phyloP scores from a whole-genome alignment of 2,888 invertebrate species.

The Ariolimax columbianus region DNA sequence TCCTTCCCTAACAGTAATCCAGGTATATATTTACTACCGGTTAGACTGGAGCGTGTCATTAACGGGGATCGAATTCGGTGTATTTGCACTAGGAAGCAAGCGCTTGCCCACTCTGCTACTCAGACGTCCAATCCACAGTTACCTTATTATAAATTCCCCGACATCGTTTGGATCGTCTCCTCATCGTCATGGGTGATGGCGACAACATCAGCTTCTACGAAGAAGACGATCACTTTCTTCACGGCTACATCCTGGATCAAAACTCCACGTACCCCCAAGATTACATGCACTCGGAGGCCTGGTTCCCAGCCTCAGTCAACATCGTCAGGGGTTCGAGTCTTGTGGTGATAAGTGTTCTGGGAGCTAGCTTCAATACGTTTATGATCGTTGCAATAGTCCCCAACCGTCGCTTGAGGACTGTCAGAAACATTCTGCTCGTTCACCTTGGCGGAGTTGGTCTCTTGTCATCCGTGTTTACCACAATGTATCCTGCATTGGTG shows the following conservation, averaged over 20 bases:
- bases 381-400: constrained; percentile 48
- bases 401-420: constrained; percentile 32
- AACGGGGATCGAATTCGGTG: too few relatives aligned
- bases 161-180: background rate
- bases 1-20: too few relatives aligned
- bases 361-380: constrained; percentile 41
- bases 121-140: too few relatives aligned
- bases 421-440: constrained; percentile 32
- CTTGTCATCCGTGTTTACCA: constrained; percentile 39
- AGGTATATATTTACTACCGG: too few relatives aligned
- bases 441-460: constrained; percentile 39
- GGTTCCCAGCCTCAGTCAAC: constrained; percentile 17
- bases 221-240: background rate
- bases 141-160: background rate
- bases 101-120: too few relatives aligned
- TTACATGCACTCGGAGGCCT: background rate
- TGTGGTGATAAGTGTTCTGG: constrained; percentile 27
- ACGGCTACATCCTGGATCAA: background rate
- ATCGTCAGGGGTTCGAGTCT: constrained; percentile 40
- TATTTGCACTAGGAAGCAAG: too few relatives aligned
- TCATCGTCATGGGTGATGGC: constrained; percentile 36
- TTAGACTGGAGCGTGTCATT: too few relatives aligned
- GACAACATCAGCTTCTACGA: background rate
- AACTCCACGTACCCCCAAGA: background rate
- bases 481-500: constrained; percentile 35